Conservation (phyloP, 2,888 invertebrate genomes). For the Cryptus viduatorius region DNA sequence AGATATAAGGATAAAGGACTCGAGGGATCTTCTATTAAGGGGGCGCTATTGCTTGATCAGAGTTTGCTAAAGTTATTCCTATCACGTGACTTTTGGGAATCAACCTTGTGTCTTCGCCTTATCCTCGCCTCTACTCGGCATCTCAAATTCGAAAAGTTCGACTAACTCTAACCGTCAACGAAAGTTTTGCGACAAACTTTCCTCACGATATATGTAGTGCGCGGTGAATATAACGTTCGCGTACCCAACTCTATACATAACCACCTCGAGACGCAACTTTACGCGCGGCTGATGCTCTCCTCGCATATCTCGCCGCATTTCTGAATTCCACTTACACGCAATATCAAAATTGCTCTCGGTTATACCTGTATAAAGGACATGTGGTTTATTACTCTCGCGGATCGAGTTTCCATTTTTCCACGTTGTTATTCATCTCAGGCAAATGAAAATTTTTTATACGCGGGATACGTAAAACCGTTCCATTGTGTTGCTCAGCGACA, state of each 20-base stretch:
- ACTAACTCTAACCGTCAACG: constrained; percentile 25
- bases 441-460: neutral
- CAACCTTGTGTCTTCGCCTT: constrained; percentile 11
- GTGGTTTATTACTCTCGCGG: constrained; percentile 3
- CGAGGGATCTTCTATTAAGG: constrained; percentile 22
- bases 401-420: neutral
- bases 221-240: neutral
- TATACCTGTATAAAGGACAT: neutral
- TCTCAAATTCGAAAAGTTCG: constrained; percentile 43
- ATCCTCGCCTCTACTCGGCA: neutral
- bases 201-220: neutral
- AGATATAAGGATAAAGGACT: neutral
- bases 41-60: neutral
- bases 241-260: neutral
- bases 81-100: constrained; percentile 49
- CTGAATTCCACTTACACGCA: constrained; percentile 8
- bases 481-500: neutral
- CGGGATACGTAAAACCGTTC: neutral
- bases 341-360: constrained; percentile 21
- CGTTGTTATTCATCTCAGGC: neutral
- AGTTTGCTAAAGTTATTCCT: constrained; percentile 36
- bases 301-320: constrained; percentile 11
- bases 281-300: constrained; percentile 13
- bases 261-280: neutral
- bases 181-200: constrained; percentile 36